A percentile compares a stretch with the other conserved stretches of the same genome.
Conservation (phyloP, 1,140 invertebrate genomes). For the Spodoptera litura region DNA sequence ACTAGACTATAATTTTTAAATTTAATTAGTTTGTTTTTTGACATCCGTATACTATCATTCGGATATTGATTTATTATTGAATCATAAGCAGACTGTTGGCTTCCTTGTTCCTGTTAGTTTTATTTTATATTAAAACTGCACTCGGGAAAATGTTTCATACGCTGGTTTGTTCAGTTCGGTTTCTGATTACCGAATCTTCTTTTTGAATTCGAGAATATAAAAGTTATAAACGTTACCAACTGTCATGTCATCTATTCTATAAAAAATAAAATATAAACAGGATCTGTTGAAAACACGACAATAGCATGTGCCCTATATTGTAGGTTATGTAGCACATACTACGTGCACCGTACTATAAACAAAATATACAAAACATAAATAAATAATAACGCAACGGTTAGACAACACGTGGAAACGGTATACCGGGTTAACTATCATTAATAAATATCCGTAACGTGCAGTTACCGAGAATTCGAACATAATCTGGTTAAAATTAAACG, state of each 20-base stretch:
- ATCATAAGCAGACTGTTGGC: no score
- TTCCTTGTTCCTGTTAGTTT: no score
- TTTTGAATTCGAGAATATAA: no score
- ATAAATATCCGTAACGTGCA: conserved; percentile 59
- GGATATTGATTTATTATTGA: no score
- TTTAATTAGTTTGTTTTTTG: no score
- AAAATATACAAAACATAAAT: conserved; percentile 55
- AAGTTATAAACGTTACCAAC: no score
- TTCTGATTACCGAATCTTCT: no score
- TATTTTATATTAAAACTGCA: no score
- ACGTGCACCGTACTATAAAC: conserved; percentile 44
- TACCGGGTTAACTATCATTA: conserved; percentile 61
- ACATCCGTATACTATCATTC: no score
- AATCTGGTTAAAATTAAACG: conserved; percentile 56
- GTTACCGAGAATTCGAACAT: conserved; percentile 48
- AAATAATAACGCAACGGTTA: conserved; percentile 54
- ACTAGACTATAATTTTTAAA: no score
- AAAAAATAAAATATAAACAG: conserved; percentile 12
- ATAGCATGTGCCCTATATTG: conserved; percentile 25
- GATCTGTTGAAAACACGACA: conserved; percentile 6
- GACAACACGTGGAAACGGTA: conserved; percentile 56
- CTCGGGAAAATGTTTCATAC: no score
- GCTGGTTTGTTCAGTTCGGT: no score
- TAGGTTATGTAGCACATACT: background rate
- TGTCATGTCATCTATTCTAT: background rate